Conservation (phyloP, 1,140 invertebrate genomes). For the Luehdorfia chinensis region DNA sequence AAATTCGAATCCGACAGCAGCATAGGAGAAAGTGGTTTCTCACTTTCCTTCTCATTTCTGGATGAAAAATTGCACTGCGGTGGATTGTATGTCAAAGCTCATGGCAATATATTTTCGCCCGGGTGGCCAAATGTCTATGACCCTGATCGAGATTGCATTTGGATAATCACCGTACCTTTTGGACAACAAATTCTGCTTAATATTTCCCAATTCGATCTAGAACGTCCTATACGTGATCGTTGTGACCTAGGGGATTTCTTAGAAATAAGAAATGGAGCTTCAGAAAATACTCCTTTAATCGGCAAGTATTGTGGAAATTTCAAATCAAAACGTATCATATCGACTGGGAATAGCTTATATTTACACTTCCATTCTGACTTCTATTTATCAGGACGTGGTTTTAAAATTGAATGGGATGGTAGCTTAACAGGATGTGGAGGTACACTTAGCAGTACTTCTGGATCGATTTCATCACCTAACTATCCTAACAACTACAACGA, state of each 20-base stretch:
- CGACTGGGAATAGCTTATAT: slow-evolving; percentile 83
- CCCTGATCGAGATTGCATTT: slow-evolving; percentile 82
- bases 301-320: slow-evolving; percentile 84
- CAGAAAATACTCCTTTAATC: slow-evolving; percentile 82
- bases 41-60: slow-evolving; percentile 83
- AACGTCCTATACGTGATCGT: slow-evolving; percentile 65
- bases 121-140: slow-evolving; percentile 86
- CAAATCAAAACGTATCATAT: slow-evolving; percentile 80
- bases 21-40: slow-evolving; percentile 82
- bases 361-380: slow-evolving; percentile 84
- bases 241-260: slow-evolving; percentile 86
- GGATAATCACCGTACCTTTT: slow-evolving; percentile 83
- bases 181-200: slow-evolving; percentile 85
- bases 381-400: slow-evolving; percentile 79
- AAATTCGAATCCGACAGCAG: slow-evolving; percentile 81
- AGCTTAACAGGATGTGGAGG: slow-evolving; percentile 89
- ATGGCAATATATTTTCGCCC: slow-evolving; percentile 85
- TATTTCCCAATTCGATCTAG: slow-evolving; percentile 84
- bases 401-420: slow-evolving; percentile 85
- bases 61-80: slow-evolving; percentile 85
- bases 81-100: slow-evolving; percentile 81
- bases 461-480: slow-evolving; percentile 88
- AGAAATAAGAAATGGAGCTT: slow-evolving; percentile 88
- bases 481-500: slow-evolving; percentile 86
- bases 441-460: slow-evolving; percentile 78